phyloP scores from a whole-genome alignment of 2,888 invertebrate genomes.

The Spodoptera picta region DNA sequence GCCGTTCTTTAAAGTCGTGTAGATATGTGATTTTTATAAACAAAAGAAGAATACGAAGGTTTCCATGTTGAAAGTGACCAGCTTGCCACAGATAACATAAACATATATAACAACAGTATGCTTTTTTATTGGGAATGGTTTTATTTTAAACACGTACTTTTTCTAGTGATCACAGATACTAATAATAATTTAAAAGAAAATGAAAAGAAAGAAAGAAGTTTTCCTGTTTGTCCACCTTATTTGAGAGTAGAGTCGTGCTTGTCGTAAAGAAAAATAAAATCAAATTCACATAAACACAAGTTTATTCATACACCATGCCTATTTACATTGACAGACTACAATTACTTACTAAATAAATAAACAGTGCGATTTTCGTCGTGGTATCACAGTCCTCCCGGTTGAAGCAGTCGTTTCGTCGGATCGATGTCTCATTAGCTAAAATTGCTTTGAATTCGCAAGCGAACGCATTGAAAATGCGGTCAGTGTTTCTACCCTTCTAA shows the following conservation, averaged over 20 bases:
- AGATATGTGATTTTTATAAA: too few species aligned
- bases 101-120: too few species aligned
- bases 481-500: slow-evolving; percentile 29
- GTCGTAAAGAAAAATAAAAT: slow-evolving; percentile 1
- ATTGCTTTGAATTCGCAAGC: slow-evolving; percentile 51
- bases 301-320: slow-evolving; percentile 74
- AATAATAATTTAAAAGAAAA: not conserved
- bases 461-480: slow-evolving; percentile 47
- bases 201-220: not conserved
- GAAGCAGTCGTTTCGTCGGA: slow-evolving; percentile 44
- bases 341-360: slow-evolving; percentile 71
- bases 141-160: too few species aligned
- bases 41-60: too few species aligned
- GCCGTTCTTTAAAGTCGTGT: too few species aligned
- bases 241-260: too few species aligned
- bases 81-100: too few species aligned
- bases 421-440: slow-evolving; percentile 42
- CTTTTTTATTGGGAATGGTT: too few species aligned
- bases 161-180: too few species aligned
- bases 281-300: slow-evolving; percentile 60
- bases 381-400: slow-evolving; percentile 80
- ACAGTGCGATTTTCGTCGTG: slow-evolving; percentile 75
- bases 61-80: too few species aligned
- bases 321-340: slow-evolving; percentile 78
- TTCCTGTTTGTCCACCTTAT: too few species aligned